A percentile compares a stretch with the other conserved stretches of the same genome.
phyloP scores from a whole-genome alignment of 2,797 vertebrate species.

The Ptychadena robeensis region DNA sequence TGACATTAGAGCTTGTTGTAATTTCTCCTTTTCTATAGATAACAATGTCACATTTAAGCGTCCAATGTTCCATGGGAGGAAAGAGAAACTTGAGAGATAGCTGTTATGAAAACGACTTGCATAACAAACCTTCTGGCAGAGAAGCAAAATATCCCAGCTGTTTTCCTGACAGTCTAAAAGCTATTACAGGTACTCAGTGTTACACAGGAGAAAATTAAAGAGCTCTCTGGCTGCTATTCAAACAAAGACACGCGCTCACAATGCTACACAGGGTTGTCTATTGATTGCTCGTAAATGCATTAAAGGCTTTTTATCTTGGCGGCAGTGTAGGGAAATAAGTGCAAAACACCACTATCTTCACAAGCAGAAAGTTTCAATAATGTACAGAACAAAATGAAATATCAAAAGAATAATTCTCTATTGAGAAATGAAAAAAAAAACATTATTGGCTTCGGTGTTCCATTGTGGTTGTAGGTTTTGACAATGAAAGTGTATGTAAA shows the following conservation, averaged over 20 bases:
- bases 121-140: constrained; percentile 21
- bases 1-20: neutral
- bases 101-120: constrained; percentile 14
- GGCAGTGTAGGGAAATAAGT: constrained; percentile 19
- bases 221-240: constrained; percentile 36
- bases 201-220: constrained; percentile 41
- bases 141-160: constrained; percentile 32
- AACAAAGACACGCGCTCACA: constrained; percentile 31
- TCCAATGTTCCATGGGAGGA: neutral
- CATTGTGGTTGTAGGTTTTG: no score
- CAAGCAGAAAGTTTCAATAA: neutral
- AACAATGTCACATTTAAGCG: constrained; percentile 1
- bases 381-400: neutral
- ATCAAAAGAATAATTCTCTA: constrained; percentile 1
- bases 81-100: constrained; percentile 6
- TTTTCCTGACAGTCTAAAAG: constrained; percentile 32
- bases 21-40: neutral
- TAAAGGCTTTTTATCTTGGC: constrained; percentile 43
- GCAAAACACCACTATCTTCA: constrained; percentile 26
- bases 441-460: neutral
- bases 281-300: constrained; percentile 53
- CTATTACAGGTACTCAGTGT: constrained; percentile 45
- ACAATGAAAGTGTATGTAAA: no score
- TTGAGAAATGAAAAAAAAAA: neutral
- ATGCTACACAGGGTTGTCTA: constrained; percentile 14